These are phyloP conservation scores for Opisthocomus hoazin DNA, from an alignment of 2,113 vertebrate genomes.

Conservation along the genomic window DNA sequence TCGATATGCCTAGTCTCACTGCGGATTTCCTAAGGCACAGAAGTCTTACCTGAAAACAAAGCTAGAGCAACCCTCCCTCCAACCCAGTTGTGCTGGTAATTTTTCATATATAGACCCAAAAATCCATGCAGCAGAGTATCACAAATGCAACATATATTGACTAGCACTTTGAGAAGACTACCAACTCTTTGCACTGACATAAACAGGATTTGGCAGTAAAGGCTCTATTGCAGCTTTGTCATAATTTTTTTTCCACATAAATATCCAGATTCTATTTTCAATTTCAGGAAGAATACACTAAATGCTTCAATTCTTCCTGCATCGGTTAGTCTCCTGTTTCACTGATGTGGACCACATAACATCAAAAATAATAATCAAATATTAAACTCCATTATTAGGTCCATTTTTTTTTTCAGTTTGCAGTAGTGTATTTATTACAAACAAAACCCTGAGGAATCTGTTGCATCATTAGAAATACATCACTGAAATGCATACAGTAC, in stretches of 20 bases:
- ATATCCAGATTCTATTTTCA: background rate
- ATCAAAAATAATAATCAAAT: background rate
- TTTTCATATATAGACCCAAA: background rate
- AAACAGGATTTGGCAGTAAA: background rate
- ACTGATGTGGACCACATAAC: background rate
- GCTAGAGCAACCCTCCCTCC: background rate
- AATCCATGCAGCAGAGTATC: background rate
- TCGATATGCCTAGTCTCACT: background rate
- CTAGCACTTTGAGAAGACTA: background rate
- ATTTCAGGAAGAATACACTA: background rate
- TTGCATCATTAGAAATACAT: background rate
- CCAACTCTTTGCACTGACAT: background rate
- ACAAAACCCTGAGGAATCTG: slow-evolving; percentile 7
- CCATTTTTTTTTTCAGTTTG: background rate
- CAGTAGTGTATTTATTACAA: background rate
- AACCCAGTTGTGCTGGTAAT: background rate
- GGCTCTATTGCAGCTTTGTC: background rate
- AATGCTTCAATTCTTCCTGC: background rate
- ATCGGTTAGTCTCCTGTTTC: background rate
- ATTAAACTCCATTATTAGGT: background rate
- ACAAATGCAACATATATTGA: background rate
- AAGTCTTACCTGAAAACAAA: background rate
- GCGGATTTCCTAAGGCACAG: background rate
- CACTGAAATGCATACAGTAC: background rate
- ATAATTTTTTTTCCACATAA: background rate